A percentile compares a stretch with the other conserved stretches of the same genome.
These are phyloP conservation scores for Clinocottus analis DNA, from an alignment of 2,113 vertebrate species.

Conservation along the genomic window DNA sequence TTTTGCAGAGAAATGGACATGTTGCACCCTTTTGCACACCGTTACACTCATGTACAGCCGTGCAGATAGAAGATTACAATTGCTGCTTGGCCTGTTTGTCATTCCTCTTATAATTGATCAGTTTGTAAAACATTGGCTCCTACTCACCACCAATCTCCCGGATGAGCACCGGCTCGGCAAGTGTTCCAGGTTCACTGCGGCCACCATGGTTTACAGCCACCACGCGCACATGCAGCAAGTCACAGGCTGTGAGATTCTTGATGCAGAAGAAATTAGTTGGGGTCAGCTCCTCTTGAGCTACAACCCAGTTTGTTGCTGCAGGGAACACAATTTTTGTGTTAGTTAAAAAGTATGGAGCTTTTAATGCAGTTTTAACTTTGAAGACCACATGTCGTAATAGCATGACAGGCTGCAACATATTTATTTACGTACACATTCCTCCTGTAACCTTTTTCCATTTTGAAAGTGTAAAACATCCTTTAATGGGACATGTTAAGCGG, in stretches of 20 bases:
- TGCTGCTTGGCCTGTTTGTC: not conserved
- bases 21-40: not conserved
- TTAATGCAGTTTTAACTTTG: not conserved
- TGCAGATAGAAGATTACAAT: not conserved
- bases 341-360: not conserved
- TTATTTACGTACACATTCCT: not conserved
- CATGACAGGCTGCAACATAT: not conserved
- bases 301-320: conserved; percentile 88
- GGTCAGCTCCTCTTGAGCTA: conserved; percentile 83
- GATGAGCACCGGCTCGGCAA: conserved; percentile 85
- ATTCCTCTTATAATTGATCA: not conserved
- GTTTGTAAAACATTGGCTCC: not conserved
- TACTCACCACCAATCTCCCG: conserved; percentile 86
- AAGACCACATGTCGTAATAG: not conserved
- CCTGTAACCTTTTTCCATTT: not conserved
- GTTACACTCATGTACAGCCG: not conserved
- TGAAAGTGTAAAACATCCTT: conserved; percentile 7
- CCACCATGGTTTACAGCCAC: conserved; percentile 83
- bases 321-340: conserved; percentile 6
- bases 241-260: conserved; percentile 82
- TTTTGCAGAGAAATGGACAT: not conserved
- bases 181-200: conserved; percentile 75
- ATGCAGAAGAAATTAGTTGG: conserved; percentile 83
- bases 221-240: conserved; percentile 87
- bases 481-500: conserved; percentile 28